A percentile compares a stretch with the other conserved stretches of the same genome.
Conservation (phyloP, 2,113 vertebrate genomes). For the Himantopus leucocephalus region DNA sequence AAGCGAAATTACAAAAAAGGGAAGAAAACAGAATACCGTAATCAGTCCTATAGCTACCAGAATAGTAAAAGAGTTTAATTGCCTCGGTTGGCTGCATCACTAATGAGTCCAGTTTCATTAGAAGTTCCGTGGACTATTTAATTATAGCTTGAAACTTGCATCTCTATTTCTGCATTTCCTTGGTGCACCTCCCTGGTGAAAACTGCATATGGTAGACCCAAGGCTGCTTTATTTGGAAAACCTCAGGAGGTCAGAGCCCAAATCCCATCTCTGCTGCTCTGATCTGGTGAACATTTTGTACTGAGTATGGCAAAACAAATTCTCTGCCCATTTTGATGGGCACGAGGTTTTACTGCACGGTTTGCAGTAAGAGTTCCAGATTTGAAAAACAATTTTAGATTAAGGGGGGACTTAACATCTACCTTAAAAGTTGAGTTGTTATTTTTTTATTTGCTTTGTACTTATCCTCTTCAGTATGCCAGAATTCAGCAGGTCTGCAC, state of each 20-base stretch:
- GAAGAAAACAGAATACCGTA: background rate
- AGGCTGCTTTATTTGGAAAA: background rate
- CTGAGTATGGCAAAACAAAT: background rate
- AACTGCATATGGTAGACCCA: background rate
- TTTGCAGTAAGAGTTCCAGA: background rate
- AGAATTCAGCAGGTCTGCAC: background rate
- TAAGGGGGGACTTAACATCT: background rate
- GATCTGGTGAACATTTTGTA: background rate
- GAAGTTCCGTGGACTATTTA: background rate
- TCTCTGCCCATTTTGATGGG: background rate
- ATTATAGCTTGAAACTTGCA: background rate
- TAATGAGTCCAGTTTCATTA: slow-evolving; percentile 25
- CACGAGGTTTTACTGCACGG: background rate
- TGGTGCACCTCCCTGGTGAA: background rate
- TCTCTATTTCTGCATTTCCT: background rate
- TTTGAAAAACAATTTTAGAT: background rate
- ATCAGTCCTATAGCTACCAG: background rate
- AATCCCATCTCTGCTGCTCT: background rate
- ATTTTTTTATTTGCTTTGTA: background rate
- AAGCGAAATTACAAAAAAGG: background rate
- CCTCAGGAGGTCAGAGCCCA: background rate
- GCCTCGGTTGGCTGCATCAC: background rate
- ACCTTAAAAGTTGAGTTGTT: background rate
- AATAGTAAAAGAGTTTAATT: slow-evolving; percentile 23
- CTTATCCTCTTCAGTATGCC: background rate